Conservation (phyloP, 2,797 vertebrate species). For the Zenarchopterus dispar region DNA sequence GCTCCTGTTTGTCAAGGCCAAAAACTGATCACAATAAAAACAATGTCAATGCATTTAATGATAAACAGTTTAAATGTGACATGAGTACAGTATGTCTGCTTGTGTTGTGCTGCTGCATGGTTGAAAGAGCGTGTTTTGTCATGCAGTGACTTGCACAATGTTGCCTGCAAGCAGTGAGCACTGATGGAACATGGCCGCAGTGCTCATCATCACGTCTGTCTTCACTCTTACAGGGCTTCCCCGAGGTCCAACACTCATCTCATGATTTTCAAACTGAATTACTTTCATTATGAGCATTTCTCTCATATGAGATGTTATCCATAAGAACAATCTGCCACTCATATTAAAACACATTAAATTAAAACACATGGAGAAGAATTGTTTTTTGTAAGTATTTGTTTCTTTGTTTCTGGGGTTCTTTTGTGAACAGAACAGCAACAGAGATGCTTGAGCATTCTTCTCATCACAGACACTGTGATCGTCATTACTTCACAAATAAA, state of each 20-base stretch:
- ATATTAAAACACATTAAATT: constrained; percentile 8
- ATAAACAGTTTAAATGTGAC: constrained; percentile 48
- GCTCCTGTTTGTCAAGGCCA: constrained; percentile 40
- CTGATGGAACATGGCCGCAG: constrained; percentile 46
- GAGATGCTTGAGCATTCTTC: not conserved
- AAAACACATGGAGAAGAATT: not conserved
- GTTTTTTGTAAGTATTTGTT: too few relatives aligned
- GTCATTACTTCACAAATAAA: too few relatives aligned
- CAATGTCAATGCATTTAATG: constrained; percentile 55
- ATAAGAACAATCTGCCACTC: constrained; percentile 22
- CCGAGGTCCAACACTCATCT: constrained; percentile 55
- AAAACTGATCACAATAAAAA: constrained; percentile 35
- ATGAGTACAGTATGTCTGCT: constrained; percentile 40
- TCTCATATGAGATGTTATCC: constrained; percentile 33
- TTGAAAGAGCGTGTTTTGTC: constrained; percentile 59
- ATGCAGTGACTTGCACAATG: constrained; percentile 47
- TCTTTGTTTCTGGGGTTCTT: too few relatives aligned
- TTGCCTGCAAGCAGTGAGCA: constrained; percentile 43
- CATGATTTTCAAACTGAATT: constrained; percentile 67
- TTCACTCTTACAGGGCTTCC: constrained; percentile 58
- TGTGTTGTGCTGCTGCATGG: constrained; percentile 33
- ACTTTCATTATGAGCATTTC: constrained; percentile 59
- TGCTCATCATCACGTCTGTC: constrained; percentile 50
- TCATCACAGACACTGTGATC: too few relatives aligned
- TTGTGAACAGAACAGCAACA: not conserved